Base-by-base conservation (phyloP, 2,888 invertebrate species). In the Mayetiola destructor region DNA sequence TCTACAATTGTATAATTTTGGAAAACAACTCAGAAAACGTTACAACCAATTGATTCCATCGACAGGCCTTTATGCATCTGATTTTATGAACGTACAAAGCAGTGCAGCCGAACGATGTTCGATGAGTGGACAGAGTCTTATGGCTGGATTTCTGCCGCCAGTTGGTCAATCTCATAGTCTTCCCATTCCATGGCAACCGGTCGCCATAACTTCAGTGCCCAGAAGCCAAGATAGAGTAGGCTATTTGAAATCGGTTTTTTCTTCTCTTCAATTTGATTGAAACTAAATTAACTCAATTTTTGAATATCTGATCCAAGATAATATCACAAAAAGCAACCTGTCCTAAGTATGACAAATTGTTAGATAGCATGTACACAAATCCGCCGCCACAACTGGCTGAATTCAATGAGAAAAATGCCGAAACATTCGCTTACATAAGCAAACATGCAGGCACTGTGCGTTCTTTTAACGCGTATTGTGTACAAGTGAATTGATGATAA, bases 101-200 rank as follows among this genome's bases (percentile, higher is more conserved):
- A 91, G 91, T 62, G 87, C 86, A 10, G 78, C 81, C 58, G 85
- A 91, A 60, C 79, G 94, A 56, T 90, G 91, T 65, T 73, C 90
- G 63, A 87, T 88, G 85, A 92, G 90, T 66, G 92, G 88, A 0
- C 82, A 87, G 67, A 76, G 82, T 30, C 76, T 91, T 59, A 73
- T 89, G 37, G 88, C 90, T 1, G 92, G 88, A 1, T 74, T 82
- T 61, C 66, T 77, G 61, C 68, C 73, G n/a, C 70, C 69, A 35
- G 64, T 75, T 59, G 66, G 69, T 54, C 68, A 68, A 57, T 65
- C 64, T 48, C 69, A 70, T 60, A 60, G 65, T 12, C 60, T 71
- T 30, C 72, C 72, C n/a, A 68, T 80, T 57, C 67, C 71, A 1
- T 95, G 94, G 94, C 86, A 88, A 65, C 94, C 94, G 0, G 81